Evolutionary conservation across 1,140 invertebrate genomes (phyloP), one percentile per base, ranked within the genome.

Genomic region (Drosophila kikkawai): DNA sequence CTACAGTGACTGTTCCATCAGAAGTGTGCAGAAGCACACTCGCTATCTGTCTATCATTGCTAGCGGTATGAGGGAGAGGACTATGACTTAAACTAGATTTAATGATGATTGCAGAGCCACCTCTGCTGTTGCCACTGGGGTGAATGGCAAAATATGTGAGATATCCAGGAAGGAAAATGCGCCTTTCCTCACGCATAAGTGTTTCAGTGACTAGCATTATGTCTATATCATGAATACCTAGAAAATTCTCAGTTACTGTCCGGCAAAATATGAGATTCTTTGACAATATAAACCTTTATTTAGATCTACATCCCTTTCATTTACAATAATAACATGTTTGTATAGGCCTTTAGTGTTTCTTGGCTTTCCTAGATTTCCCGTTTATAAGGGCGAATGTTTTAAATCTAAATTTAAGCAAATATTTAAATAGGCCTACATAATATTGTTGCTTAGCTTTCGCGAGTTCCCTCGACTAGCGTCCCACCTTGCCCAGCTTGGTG

Each of bases 401-500:
- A 19, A 63, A 29, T 61, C 17, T 13, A 39, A 22, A 9, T 55
- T 55, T 36, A 22, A 22, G 29, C 8, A 53, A 37, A 70, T 45
- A 70, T n/a, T 53, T 47, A 48, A 57, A 36, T 61, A 51, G 39
- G 39, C 19, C 15, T 39, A 39, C 26, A 5, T 37, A 55, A 11
- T 22, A 22, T 51, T 26, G 12, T 29, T n/a, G 29, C 45, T 26
- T 50, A 12, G 41, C 15, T 56, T 41, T 22, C 17, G 34, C 1
- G 11, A 26, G 26, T 26, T 47, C 22, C 7, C 13, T n/a, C 15
- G 32, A 9, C 7, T 55, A 91, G 63, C 91, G 91, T 71, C 99
- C 98, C 85, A 99, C 98, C 95, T 98, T 97, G 60, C 98, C 98
- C 29, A 99, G 94, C 92, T 95, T 96, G 4, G 98, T 98, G 92